phyloP scores from a whole-genome alignment of 2,113 vertebrate genomes.

The human (Homo sapiens) region GRCh38 chr11:20530001-20530500 shows the following conservation, averaged over 20 bases:
- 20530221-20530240: not conserved
- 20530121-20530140: not conserved
- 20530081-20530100: not conserved
- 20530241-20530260: not conserved
- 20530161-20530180: not conserved
- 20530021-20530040: not conserved
- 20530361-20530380: too few species aligned
- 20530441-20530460: too few species aligned
- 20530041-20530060: not conserved
- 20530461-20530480: too few species aligned
- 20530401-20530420: too few species aligned
- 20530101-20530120: not conserved
- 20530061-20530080: not conserved
- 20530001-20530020: not conserved
- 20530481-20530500: too few species aligned
- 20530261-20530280: not conserved
- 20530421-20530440: too few species aligned
- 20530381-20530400: too few species aligned
- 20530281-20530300: not conserved
- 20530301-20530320: not conserved
- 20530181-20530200: not conserved
- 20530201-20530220: not conserved
- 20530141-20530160: not conserved
- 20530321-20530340: not conserved
- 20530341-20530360: too few species aligned